Evolutionary conservation across 2,113 vertebrate genomes (phyloP).

Genomic region (Anhinga rufa): DNA sequence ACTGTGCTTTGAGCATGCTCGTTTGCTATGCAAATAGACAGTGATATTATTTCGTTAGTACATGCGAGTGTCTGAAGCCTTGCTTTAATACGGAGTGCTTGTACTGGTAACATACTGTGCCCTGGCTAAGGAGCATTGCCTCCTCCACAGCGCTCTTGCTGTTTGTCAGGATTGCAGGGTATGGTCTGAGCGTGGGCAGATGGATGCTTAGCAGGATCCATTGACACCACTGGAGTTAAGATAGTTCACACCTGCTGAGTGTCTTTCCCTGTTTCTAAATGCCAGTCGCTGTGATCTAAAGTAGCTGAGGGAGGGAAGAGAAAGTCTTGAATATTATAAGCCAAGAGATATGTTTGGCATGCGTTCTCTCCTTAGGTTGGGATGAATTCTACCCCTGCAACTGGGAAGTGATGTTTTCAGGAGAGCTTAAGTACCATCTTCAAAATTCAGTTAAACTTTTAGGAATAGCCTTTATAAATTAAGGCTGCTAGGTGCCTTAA

Average conservation of each 20-base stretch:
- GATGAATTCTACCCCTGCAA: not conserved
- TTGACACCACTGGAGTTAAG: not conserved
- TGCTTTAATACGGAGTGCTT: fast-evolving
- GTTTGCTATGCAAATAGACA: not conserved
- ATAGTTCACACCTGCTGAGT: not conserved
- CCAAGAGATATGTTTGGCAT: not conserved
- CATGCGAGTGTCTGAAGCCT: not conserved
- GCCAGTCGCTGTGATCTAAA: not conserved
- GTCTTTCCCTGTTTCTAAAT: not conserved
- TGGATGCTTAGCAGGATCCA: not conserved
- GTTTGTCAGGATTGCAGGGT: not conserved
- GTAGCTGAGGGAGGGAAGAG: not conserved
- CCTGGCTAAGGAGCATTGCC: not conserved
- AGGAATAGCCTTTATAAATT: not conserved
- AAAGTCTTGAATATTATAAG: not conserved
- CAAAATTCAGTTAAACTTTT: not conserved
- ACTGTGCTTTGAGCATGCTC: not conserved
- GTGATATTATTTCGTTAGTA: not conserved
- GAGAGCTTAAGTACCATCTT: not conserved
- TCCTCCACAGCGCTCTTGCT: fast-evolving
- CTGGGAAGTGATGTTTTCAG: not conserved
- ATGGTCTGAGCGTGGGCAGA: not conserved
- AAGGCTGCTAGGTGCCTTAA: not conserved
- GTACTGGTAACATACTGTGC: fast-evolving
- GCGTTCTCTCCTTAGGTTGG: not conserved